Evolutionary conservation across 1,140 invertebrate species (phyloP).

Genomic region (Temnothorax nylanderi): DNA sequence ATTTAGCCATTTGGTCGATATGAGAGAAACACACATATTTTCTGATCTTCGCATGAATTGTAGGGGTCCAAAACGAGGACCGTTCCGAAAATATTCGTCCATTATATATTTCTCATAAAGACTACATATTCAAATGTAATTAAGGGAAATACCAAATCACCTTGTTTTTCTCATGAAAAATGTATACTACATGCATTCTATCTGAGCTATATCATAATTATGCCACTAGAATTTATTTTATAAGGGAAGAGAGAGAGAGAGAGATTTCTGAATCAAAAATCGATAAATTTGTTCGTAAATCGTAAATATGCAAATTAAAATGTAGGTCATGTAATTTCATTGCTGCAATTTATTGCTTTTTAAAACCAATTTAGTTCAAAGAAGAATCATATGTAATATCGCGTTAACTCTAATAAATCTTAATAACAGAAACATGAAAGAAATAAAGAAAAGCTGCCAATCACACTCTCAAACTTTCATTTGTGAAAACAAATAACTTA

Average conservation of each 20-base stretch:
- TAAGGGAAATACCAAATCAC: neutral
- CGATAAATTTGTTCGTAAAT: neutral
- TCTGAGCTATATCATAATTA: neutral
- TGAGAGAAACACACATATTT: neutral
- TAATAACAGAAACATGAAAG: neutral
- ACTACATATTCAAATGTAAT: neutral
- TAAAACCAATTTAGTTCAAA: neutral
- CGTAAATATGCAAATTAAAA: neutral
- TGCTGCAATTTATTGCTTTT: neutral
- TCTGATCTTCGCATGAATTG: neutral
- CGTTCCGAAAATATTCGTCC: neutral
- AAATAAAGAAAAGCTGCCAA: neutral
- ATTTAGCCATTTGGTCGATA: slow-evolving; percentile 12
- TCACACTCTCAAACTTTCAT: neutral
- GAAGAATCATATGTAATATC: neutral
- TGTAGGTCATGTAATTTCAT: neutral
- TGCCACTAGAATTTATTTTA: neutral
- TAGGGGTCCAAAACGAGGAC: neutral
- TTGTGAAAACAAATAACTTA: slow-evolving; percentile 19
- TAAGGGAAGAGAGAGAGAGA: neutral
- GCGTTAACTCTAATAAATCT: neutral
- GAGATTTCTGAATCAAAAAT: neutral
- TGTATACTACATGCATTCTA: neutral
- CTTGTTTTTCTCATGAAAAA: neutral
- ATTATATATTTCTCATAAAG: neutral